Conservation (phyloP, 1,140 invertebrate species). For the Neodiprion virginianus region DNA sequence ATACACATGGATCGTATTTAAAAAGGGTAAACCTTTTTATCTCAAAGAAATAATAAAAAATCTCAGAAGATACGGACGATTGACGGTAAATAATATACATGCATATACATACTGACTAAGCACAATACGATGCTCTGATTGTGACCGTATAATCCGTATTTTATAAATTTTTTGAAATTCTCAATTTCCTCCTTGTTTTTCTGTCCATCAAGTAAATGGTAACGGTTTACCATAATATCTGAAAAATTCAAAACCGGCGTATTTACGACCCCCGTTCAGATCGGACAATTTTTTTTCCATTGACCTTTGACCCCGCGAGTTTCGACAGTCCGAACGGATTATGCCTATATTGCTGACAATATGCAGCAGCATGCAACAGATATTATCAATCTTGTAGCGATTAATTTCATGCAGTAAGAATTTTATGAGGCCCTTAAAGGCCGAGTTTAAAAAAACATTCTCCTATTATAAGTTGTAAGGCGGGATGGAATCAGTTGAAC, state of each 20-base stretch:
- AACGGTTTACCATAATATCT: too few species aligned
- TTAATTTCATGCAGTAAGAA: not conserved
- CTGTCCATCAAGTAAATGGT: too few species aligned
- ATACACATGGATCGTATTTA: slow-evolving; percentile 2
- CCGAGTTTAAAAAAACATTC: not conserved
- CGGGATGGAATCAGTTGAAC: slow-evolving; percentile 3
- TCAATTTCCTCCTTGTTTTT: too few species aligned
- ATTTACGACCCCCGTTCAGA: too few species aligned
- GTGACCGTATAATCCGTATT: too few species aligned
- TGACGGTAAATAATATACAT: not conserved
- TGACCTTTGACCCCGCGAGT: too few species aligned
- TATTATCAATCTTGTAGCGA: not conserved
- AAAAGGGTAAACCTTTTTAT: slow-evolving; percentile 17
- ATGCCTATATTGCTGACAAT: too few species aligned
- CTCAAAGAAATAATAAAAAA: not conserved
- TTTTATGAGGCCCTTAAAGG: slow-evolving; percentile 7
- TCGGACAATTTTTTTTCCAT: too few species aligned
- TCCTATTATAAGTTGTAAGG: not conserved
- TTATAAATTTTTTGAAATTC: too few species aligned
- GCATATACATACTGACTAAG: not conserved
- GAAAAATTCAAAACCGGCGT: too few species aligned
- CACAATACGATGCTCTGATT: too few species aligned
- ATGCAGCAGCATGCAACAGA: not conserved
- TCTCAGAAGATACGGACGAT: not conserved
- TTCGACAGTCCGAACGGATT: too few species aligned